Conservation (phyloP, 2,797 vertebrate species). For the Gymnothorax reevesii region DNA sequence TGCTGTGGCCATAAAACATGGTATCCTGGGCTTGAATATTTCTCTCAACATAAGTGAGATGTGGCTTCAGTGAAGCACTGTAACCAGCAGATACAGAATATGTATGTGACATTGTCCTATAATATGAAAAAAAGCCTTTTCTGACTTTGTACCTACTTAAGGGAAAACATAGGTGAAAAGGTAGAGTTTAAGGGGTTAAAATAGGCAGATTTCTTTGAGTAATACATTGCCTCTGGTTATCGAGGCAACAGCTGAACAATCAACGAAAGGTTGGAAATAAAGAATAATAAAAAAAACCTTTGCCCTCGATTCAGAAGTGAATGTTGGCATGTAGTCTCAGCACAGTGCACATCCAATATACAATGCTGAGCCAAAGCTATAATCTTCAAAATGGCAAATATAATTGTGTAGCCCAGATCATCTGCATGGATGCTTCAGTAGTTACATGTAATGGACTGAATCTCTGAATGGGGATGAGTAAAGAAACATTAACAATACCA, state of each 20-base stretch:
- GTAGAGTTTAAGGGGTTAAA: not conserved
- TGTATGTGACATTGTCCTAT: no score
- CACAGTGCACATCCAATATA: not conserved
- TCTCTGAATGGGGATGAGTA: not conserved
- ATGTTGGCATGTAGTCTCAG: not conserved
- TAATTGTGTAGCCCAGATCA: not conserved
- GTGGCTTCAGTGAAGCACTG: no score
- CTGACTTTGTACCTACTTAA: no score
- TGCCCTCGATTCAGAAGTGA: not conserved
- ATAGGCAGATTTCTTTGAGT: not conserved
- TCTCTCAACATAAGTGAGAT: no score
- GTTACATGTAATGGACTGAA: not conserved
- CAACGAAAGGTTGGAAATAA: not conserved
- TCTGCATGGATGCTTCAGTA: conserved; percentile 7
- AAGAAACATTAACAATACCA: not conserved
- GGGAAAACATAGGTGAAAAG: no score
- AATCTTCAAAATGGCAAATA: not conserved
- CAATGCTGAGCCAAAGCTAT: not conserved
- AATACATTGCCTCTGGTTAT: not conserved
- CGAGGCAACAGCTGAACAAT: not conserved
- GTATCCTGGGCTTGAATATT: no score
- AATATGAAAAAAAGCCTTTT: no score
- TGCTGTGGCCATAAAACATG: no score
- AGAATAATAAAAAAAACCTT: not conserved
- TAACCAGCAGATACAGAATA: no score